Conservation (phyloP, 2,888 invertebrate species). For the Lasioglossum lativentre region DNA sequence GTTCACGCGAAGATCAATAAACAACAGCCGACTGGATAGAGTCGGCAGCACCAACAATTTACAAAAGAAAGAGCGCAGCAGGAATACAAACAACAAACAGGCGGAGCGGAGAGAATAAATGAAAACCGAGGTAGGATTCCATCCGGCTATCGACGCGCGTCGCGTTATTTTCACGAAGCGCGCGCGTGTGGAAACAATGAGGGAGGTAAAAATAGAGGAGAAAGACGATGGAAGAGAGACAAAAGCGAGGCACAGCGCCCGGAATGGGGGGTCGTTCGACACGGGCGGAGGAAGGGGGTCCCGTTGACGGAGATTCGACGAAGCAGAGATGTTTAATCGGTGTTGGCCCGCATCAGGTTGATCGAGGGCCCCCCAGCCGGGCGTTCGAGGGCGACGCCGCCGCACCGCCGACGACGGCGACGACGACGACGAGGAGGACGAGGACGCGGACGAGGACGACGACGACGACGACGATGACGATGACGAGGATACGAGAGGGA, state of each 20-base stretch:
- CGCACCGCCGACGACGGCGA: background rate
- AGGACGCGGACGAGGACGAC: background rate
- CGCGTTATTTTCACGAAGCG: constrained; percentile 52
- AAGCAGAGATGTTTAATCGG: constrained; percentile 82
- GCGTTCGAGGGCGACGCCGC: constrained; percentile 53
- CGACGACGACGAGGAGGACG: background rate
- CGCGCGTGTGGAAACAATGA: constrained; percentile 47
- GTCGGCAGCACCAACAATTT: background rate
- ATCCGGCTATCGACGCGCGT: constrained; percentile 36
- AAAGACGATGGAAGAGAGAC: constrained; percentile 40
- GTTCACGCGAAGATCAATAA: background rate
- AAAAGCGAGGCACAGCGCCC: constrained; percentile 39
- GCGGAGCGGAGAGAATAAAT: background rate
- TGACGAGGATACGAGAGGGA: constrained; percentile 24
- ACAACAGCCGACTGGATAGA: background rate
- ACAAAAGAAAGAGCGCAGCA: background rate
- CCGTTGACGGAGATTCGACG: constrained; percentile 80
- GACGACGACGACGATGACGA: constrained; percentile 25
- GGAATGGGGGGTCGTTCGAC: background rate
- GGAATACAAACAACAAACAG: background rate
- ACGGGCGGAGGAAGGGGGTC: constrained; percentile 22
- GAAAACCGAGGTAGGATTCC: background rate
- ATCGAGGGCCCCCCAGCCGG: constrained; percentile 82
- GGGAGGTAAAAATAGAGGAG: constrained; percentile 53
- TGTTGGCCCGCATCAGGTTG: constrained; percentile 84